Conservation (phyloP, 2,797 vertebrate genomes). For the Dicrostonyx torquatus region DNA sequence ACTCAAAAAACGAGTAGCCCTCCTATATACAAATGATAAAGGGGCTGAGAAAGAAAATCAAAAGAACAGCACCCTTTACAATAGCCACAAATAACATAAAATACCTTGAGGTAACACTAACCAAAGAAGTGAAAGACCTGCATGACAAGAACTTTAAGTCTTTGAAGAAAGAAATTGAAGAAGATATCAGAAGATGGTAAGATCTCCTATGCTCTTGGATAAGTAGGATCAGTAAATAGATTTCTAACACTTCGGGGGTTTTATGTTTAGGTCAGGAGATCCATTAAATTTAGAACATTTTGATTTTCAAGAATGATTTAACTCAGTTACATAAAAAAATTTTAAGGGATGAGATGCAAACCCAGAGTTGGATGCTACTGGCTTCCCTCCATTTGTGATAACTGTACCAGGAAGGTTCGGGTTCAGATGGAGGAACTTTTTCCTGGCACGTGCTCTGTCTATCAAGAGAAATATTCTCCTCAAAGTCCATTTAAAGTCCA, state of each 20-base stretch:
- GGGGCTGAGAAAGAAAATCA: too few species aligned
- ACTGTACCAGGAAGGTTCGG: not conserved
- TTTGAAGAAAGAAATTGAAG: too few species aligned
- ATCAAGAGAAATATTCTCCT: not conserved
- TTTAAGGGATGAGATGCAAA: not conserved
- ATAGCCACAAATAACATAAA: too few species aligned
- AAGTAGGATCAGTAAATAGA: not conserved
- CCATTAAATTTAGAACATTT: not conserved
- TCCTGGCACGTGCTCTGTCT: not conserved
- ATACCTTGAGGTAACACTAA: too few species aligned
- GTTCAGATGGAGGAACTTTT: not conserved
- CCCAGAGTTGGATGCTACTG: not conserved
- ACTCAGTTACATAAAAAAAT: not conserved
- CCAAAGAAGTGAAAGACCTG: too few species aligned
- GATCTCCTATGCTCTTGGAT: too few species aligned
- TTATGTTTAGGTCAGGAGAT: slow-evolving; percentile 3
- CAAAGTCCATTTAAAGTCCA: too few species aligned
- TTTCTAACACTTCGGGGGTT: not conserved
- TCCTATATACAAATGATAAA: too few species aligned
- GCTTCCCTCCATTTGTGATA: not conserved
- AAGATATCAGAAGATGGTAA: too few species aligned
- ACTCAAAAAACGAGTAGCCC: too few species aligned
- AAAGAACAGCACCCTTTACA: too few species aligned
- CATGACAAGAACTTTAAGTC: too few species aligned
- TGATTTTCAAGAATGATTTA: not conserved